Conservation (phyloP, 2,113 vertebrate genomes). For the Myotis lucifugus region DNA sequence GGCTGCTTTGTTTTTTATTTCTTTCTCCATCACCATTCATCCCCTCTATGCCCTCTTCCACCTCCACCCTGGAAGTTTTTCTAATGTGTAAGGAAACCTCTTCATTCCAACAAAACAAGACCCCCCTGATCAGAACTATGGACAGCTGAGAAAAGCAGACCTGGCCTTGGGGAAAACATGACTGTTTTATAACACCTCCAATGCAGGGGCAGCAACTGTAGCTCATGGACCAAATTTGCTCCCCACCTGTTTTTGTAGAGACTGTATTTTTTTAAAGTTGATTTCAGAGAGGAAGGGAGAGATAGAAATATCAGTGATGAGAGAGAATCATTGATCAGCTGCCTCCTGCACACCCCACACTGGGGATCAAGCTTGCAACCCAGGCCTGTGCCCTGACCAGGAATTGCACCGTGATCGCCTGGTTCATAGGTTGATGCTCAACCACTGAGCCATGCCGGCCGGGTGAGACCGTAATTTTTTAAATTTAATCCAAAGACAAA, state of each 20-base stretch:
- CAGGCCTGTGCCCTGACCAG: no score
- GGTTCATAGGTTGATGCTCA: no score
- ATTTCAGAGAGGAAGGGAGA: no score
- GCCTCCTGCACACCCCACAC: no score
- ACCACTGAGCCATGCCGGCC: no score
- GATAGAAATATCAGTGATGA: no score
- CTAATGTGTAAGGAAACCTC: not conserved
- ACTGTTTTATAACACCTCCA: not conserved
- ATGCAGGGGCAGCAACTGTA: not conserved
- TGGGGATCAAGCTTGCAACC: no score
- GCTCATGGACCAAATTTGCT: not conserved
- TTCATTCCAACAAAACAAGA: not conserved
- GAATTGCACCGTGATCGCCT: no score
- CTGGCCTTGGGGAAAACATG: not conserved
- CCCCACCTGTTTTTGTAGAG: not conserved
- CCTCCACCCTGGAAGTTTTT: not conserved
- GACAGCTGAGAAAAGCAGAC: not conserved
- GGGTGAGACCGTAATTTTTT: not conserved
- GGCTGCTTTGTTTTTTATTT: no score
- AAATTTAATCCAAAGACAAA: not conserved
- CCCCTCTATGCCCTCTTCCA: no score
- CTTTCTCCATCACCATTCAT: no score
- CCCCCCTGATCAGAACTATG: not conserved
- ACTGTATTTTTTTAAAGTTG: not conserved
- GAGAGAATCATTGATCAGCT: no score